Conservation (phyloP, 2,113 vertebrate species). For the Microtus ochrogaster region DNA sequence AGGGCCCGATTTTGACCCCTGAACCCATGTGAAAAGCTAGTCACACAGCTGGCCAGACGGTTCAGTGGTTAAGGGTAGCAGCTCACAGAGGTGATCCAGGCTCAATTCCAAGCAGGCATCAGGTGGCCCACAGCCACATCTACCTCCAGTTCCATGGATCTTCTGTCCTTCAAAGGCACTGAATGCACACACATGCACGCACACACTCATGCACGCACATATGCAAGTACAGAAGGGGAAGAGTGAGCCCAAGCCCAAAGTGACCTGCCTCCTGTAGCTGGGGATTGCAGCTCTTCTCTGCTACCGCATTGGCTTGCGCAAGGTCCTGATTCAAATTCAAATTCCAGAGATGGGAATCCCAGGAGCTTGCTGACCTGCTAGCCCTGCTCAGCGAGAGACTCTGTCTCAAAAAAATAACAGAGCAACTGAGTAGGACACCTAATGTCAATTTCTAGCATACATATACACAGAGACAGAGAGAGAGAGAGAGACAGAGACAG, state of each 20-base stretch:
- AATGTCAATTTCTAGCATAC: background rate
- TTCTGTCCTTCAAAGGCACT: background rate
- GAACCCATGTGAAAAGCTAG: background rate
- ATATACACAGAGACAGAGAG: background rate
- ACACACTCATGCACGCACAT: background rate
- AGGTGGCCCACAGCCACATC: background rate
- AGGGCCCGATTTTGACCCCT: too few relatives aligned
- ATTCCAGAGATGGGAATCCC: background rate
- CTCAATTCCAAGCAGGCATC: background rate
- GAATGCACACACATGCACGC: background rate
- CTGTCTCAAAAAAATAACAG: background rate
- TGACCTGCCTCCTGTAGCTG: background rate
- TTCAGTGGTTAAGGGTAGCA: background rate
- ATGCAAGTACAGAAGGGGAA: too few relatives aligned
- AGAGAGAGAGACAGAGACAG: background rate
- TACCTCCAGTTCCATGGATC: background rate
- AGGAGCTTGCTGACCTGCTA: background rate
- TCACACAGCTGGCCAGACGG: fast-evolving
- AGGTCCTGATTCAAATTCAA: background rate
- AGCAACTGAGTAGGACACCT: background rate
- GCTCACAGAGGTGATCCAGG: background rate
- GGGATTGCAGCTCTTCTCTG: background rate
- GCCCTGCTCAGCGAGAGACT: background rate
- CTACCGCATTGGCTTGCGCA: background rate
- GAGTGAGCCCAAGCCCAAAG: too few relatives aligned